Base-by-base conservation (phyloP, 1,140 invertebrate species). In the Ostrea edulis region DNA sequence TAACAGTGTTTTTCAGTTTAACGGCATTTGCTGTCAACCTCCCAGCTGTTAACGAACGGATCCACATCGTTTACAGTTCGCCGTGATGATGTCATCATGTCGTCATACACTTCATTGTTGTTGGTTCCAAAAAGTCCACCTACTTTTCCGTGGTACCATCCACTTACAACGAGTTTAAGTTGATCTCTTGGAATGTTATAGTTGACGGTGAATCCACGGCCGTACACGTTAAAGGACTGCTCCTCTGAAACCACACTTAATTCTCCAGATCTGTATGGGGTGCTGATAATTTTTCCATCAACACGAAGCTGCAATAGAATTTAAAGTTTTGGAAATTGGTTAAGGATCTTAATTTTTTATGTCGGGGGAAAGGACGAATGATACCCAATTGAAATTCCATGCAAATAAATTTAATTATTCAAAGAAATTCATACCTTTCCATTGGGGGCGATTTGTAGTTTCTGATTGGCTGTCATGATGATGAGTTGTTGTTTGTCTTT, bases 121-220 rank as follows among this genome's bases (percentile, higher is more conserved):
- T 97, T 97, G 89, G 97, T 97, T 90, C 98, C 98, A 8, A 98
- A 95, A 29, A 99, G 96, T 92, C 98, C 98, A 44, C 97, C 96
- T 0, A 97, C 95, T 93, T 97, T 98, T 87, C 97, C 97, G 77
- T 97, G 96, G 93, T 98, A 95, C 94, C 95, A 95, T 22, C 95
- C 95, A 65, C 94, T 92, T 8, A 95, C 87, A 7, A 92, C 88
- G 9, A 96, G 86, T 25, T 93, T 90, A 85, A 91, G 93, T 25
- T 89, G 82, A 12, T 92, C 89, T 81, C 90, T 84, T 2, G 84
- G 65, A 29, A 91, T 71, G 89, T 93, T 88, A 84, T 91, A 91
- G 17, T 58, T 84, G 0, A 93, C 87, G 9, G 65, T 92, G 14
- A 95, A 91, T 52, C 95, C 94, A 51, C 91, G 89, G 51, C 93